A percentile compares a stretch with the other conserved stretches of the same genome.
These are phyloP conservation scores for Fragum fragum DNA, from an alignment of 2,888 invertebrate genomes.

Conservation along the genomic window DNA sequence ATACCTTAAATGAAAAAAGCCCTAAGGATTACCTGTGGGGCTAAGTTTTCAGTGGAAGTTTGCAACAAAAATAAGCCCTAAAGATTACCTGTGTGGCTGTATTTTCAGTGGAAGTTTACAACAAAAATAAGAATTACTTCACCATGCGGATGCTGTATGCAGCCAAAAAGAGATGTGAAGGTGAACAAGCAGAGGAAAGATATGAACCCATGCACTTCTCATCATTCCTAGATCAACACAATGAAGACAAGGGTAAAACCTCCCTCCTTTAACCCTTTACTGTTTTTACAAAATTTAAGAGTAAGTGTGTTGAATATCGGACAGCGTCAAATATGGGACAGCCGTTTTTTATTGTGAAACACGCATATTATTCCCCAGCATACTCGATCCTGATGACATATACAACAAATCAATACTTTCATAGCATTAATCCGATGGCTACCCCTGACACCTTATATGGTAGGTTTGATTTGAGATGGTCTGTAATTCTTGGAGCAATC, in stretches of 20 bases:
- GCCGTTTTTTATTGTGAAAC: no score
- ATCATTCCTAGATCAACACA: neutral
- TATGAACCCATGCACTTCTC: constrained; percentile 10
- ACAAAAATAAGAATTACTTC: constrained; percentile 38
- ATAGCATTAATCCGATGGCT: no score
- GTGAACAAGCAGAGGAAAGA: neutral
- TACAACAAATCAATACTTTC: no score
- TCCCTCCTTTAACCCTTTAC: neutral
- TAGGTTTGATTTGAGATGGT: no score
- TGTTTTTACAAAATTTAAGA: no score
- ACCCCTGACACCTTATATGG: no score
- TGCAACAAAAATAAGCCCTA: constrained; percentile 5
- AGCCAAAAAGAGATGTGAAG: constrained; percentile 26
- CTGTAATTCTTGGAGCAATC: no score
- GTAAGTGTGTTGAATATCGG: no score
- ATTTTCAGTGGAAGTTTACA: constrained; percentile 36
- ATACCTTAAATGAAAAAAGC: no score
- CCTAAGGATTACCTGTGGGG: neutral
- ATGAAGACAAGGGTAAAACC: neutral
- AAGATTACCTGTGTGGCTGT: neutral
- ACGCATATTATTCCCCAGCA: no score
- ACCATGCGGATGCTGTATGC: constrained; percentile 43
- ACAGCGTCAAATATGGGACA: no score
- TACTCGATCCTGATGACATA: no score
- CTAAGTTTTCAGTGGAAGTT: constrained; percentile 31